Percentiles rank a stretch among this genome's conserved stretches.
Conservation (phyloP, 2,113 vertebrate genomes). For the Bufo bufo region DNA sequence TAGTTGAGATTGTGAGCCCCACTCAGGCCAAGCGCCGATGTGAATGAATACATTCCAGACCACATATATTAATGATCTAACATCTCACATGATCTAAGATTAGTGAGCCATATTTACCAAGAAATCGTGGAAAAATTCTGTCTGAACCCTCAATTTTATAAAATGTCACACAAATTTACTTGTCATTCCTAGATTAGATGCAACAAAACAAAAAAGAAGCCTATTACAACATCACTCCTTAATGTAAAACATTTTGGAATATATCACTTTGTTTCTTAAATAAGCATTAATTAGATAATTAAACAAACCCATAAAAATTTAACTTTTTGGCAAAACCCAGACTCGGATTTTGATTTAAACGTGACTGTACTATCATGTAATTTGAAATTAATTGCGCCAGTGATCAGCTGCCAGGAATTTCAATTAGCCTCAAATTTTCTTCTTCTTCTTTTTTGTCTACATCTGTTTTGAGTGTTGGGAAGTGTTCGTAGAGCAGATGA, state of each 20-base stretch:
- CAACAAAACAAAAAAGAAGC: background rate
- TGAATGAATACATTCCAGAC: background rate
- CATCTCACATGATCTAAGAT: too few relatives aligned
- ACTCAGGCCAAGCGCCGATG: background rate
- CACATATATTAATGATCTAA: too few relatives aligned
- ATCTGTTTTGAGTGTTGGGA: constrained; percentile 33
- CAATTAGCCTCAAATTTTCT: background rate
- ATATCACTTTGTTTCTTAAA: background rate
- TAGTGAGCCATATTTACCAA: too few relatives aligned
- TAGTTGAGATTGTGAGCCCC: too few relatives aligned
- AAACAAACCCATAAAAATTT: background rate
- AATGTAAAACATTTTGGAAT: background rate
- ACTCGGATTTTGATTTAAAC: background rate
- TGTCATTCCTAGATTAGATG: background rate
- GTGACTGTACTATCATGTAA: background rate
- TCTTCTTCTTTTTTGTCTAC: constrained; percentile 11
- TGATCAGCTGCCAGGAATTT: background rate
- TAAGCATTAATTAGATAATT: background rate
- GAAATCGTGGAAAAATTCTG: too few relatives aligned
- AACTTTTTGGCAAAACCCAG: background rate
- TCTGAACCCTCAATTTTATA: background rate
- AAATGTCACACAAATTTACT: background rate
- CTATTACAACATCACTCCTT: background rate
- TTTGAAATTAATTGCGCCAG: constrained; percentile 20
- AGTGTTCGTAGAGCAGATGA: constrained; percentile 17